Conservation (phyloP, 2,797 vertebrate genomes). For the Huso huso region DNA sequence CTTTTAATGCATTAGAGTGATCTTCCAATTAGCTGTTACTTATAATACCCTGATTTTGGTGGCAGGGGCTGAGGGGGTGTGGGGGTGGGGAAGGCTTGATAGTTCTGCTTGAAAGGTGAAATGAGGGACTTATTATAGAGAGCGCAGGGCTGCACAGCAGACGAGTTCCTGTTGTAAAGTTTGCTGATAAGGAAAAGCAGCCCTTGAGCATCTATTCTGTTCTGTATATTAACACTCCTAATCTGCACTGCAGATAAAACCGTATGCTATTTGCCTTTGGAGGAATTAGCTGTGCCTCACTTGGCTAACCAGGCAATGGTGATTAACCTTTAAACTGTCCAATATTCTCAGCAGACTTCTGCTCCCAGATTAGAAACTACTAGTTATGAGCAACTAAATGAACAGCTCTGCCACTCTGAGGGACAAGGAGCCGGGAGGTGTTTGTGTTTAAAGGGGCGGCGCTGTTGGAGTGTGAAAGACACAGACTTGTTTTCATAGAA, state of each 20-base stretch:
- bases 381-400: constrained; percentile 99
- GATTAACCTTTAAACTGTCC: constrained; percentile 99
- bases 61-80: constrained; percentile 63
- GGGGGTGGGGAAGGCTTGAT: constrained; percentile 74
- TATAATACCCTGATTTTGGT: constrained; percentile 97
- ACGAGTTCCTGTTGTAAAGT: constrained; percentile 99
- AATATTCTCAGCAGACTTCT: constrained; percentile 99
- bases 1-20: constrained; percentile 99
- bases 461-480: constrained; percentile 4
- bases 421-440: constrained; percentile 65
- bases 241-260: constrained; percentile 98
- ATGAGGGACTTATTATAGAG: constrained; percentile 98
- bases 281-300: constrained; percentile 99
- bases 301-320: constrained; percentile 98
- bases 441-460: constrained; percentile 38
- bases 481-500: not conserved
- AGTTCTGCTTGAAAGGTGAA: constrained; percentile 99
- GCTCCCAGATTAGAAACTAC: constrained; percentile 98
- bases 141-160: constrained; percentile 86
- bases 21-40: constrained; percentile 99
- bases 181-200: constrained; percentile 99
- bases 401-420: constrained; percentile 80
- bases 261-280: constrained; percentile 97
- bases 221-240: constrained; percentile 99
- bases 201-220: constrained; percentile 99